phyloP scores from a whole-genome alignment of 2,888 invertebrate genomes.

The Copidosoma aretas region DNA sequence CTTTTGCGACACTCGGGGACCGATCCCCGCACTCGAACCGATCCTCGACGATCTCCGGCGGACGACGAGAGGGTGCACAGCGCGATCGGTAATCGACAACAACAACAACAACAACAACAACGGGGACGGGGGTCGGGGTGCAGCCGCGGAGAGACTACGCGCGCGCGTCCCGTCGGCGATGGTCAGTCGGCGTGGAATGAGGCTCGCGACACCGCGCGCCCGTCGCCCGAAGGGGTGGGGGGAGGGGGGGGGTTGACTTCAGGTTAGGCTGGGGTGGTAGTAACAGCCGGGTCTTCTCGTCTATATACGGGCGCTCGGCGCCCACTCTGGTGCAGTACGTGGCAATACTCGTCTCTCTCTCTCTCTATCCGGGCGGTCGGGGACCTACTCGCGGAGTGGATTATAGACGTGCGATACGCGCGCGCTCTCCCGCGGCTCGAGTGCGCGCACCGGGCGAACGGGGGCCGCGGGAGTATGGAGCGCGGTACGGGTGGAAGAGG shows the following conservation, averaged over 20 bases:
- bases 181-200: slow-evolving; percentile 60
- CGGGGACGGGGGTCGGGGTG: too few species aligned
- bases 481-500: too few species aligned
- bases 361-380: too few species aligned
- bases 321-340: too few species aligned
- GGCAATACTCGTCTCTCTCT: neutral
- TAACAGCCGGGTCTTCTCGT: slow-evolving; percentile 42
- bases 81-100: neutral
- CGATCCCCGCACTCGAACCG: neutral
- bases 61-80: neutral
- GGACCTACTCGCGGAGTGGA: too few species aligned
- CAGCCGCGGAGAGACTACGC: neutral
- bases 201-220: slow-evolving; percentile 52
- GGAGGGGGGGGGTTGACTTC: slow-evolving; percentile 19
- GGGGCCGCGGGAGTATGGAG: too few species aligned
- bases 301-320: too few species aligned
- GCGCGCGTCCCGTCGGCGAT: slow-evolving; percentile 60
- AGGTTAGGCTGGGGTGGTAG: slow-evolving; percentile 60
- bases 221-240: slow-evolving; percentile 21
- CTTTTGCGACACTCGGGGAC: too few species aligned
- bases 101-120: too few species aligned
- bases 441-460: neutral
- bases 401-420: neutral
- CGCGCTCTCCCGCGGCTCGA: slow-evolving; percentile 5
- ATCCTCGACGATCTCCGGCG: neutral